phyloP scores from a whole-genome alignment of 2,888 invertebrate genomes.

The Tiliacea citrago region DNA sequence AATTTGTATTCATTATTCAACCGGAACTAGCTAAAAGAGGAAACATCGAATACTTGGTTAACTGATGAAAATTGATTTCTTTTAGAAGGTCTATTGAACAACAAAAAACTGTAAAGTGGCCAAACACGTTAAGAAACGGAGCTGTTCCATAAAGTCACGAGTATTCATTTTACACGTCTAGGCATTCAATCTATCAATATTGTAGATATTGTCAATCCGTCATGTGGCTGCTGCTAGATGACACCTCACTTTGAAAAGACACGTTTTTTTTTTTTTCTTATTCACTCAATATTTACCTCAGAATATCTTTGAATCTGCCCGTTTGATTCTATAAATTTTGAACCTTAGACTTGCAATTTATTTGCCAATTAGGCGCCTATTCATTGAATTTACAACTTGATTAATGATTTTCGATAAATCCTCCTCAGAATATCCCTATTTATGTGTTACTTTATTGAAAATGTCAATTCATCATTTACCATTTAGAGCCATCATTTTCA shows the following conservation, averaged over 20 bases:
- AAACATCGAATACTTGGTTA: slow-evolving; percentile 13
- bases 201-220: slow-evolving; percentile 2
- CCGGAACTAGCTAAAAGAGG: slow-evolving; percentile 11
- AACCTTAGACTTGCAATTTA: slow-evolving; percentile 23
- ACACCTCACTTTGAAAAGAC: neutral
- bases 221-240: slow-evolving; percentile 4
- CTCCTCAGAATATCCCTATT: slow-evolving; percentile 19
- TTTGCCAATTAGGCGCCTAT: slow-evolving; percentile 42
- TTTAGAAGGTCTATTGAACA: slow-evolving; percentile 16
- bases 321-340: neutral
- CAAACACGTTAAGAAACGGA: slow-evolving; percentile 9
- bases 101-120: slow-evolving; percentile 35
- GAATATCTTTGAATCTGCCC: slow-evolving; percentile 9
- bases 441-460: slow-evolving; percentile 41
- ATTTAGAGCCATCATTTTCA: slow-evolving; percentile 20
- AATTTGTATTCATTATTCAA: neutral
- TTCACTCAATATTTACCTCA: slow-evolving; percentile 6
- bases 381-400: slow-evolving; percentile 40
- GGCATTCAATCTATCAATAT: slow-evolving; percentile 14
- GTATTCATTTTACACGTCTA: slow-evolving; percentile 32
- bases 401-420: slow-evolving; percentile 39
- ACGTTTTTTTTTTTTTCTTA: slow-evolving; percentile 19
- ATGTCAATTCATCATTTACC: slow-evolving; percentile 53
- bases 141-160: slow-evolving; percentile 50
- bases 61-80: slow-evolving; percentile 36